Conservation (phyloP, 2,113 vertebrate genomes). For the Ceuthmochares aereus region DNA sequence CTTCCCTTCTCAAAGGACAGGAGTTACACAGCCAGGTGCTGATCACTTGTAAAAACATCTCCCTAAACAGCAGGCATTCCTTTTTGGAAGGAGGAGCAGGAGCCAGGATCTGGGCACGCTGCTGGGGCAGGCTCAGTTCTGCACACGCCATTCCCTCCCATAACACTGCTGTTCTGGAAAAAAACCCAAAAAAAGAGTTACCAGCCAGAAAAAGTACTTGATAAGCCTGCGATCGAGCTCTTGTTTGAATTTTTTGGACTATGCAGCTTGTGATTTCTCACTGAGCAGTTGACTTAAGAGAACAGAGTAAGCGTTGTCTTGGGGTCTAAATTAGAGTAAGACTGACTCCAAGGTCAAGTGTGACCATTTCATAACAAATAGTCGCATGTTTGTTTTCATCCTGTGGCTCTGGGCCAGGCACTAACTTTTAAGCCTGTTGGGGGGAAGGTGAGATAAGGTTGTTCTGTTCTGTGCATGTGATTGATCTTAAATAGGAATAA, state of each 20-base stretch:
- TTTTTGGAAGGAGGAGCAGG: not conserved
- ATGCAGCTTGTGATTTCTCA: not conserved
- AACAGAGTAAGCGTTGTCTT: not conserved
- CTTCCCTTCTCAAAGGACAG: not conserved
- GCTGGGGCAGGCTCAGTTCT: not conserved
- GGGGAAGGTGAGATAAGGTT: not conserved
- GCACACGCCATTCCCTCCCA: rapidly evolving
- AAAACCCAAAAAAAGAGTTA: not conserved
- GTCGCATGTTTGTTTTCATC: not conserved
- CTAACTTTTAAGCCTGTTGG: not conserved
- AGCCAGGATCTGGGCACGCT: not conserved
- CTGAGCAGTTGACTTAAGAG: not conserved
- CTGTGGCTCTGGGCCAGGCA: not conserved
- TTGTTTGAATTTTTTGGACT: not conserved
- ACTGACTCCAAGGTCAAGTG: not conserved
- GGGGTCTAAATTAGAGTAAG: not conserved
- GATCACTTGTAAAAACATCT: not conserved
- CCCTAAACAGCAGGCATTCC: not conserved
- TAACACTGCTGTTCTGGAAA: not conserved
- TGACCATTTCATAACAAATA: not conserved
- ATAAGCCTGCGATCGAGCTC: not conserved
- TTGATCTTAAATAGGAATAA: not conserved
- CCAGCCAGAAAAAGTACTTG: not conserved
- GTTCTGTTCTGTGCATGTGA: not conserved
- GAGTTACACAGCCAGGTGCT: not conserved